Conservation (phyloP, 2,797 vertebrate species). For the Atherinosoma microstoma region DNA sequence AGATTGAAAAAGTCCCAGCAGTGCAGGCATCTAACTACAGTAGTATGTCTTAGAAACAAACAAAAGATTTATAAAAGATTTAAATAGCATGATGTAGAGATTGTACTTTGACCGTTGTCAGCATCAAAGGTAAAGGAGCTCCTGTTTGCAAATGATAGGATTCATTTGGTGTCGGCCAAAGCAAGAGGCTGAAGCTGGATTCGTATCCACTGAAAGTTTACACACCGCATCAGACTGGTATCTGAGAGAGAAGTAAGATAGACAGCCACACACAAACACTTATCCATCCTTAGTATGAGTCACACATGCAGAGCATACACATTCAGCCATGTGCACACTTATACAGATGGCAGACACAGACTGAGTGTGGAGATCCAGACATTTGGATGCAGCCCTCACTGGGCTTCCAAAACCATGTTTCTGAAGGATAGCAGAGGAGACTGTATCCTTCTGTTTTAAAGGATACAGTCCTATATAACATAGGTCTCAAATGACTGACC, state of each 20-base stretch:
- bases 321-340: slow-evolving; percentile 70
- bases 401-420: slow-evolving; percentile 51
- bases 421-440: slow-evolving; percentile 40
- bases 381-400: slow-evolving; percentile 59
- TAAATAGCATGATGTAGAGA: neutral
- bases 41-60: neutral
- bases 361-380: slow-evolving; percentile 56
- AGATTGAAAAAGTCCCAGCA: neutral
- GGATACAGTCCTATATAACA: neutral
- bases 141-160: slow-evolving; percentile 34
- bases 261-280: slow-evolving; percentile 59
- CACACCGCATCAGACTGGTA: slow-evolving; percentile 54
- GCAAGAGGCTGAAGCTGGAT: slow-evolving; percentile 44
- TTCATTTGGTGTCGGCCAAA: slow-evolving; percentile 29
- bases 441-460: slow-evolving; percentile 25
- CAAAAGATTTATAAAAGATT: neutral
- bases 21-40: neutral
- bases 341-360: slow-evolving; percentile 73
- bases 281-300: slow-evolving; percentile 66
- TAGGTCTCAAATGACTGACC: too few relatives aligned
- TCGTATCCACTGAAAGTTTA: slow-evolving; percentile 51
- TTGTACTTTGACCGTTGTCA: neutral
- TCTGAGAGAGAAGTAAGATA: slow-evolving; percentile 66
- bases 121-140: slow-evolving; percentile 23
- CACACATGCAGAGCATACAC: slow-evolving; percentile 67